These are phyloP conservation scores for Rhizoglyphus robini DNA, from an alignment of 1,140 invertebrate genomes.

Conservation along the genomic window DNA sequence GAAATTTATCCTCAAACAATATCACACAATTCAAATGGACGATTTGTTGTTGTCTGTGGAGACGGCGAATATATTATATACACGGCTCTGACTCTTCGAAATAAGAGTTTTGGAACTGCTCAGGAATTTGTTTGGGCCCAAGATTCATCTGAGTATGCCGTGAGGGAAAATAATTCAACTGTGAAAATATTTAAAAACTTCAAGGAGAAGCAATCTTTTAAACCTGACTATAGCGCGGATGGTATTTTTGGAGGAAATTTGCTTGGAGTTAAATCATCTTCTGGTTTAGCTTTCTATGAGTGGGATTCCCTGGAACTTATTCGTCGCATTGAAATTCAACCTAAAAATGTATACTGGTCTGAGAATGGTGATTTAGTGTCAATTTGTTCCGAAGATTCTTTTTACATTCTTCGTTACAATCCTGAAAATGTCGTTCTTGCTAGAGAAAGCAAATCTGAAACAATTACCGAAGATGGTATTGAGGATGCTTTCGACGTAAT, in stretches of 20 bases:
- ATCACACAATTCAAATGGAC: slow-evolving; percentile 92
- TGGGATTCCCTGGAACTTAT: slow-evolving; percentile 89
- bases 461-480: slow-evolving; percentile 78
- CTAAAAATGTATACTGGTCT: slow-evolving; percentile 85
- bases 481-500: slow-evolving; percentile 93
- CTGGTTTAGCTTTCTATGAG: slow-evolving; percentile 87
- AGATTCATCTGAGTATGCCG: slow-evolving; percentile 85
- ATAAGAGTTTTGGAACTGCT: slow-evolving; percentile 95
- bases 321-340: slow-evolving; percentile 86
- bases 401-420: slow-evolving; percentile 86
- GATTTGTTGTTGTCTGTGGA: slow-evolving; percentile 95
- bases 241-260: slow-evolving; percentile 89
- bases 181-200: slow-evolving; percentile 97
- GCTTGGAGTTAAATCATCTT: slow-evolving; percentile 81
- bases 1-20: slow-evolving; percentile 99
- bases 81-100: slow-evolving; percentile 94
- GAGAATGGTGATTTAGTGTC: slow-evolving; percentile 88
- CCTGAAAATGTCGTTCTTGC: slow-evolving; percentile 50
- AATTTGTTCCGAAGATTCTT: slow-evolving; percentile 86
- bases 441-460: slow-evolving; percentile 56
- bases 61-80: slow-evolving; percentile 99
- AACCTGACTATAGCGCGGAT: slow-evolving; percentile 89
- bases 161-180: slow-evolving; percentile 73
- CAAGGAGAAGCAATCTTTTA: slow-evolving; percentile 88
- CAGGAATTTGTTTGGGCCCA: slow-evolving; percentile 98